Evolutionary conservation across 2,797 vertebrate genomes (phyloP).

Genomic region (Pangasius macronema): DNA sequence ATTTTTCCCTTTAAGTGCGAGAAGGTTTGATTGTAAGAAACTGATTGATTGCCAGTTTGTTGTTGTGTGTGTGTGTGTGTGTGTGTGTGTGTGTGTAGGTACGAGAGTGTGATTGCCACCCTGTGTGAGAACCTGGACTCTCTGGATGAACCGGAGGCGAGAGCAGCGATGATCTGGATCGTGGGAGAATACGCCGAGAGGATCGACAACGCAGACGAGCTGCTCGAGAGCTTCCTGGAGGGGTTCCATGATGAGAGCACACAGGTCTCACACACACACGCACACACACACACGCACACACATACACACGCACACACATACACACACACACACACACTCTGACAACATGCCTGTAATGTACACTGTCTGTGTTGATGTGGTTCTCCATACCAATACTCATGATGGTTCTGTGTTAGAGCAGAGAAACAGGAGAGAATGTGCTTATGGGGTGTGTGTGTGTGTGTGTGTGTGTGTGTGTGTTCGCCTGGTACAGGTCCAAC

Average conservation of each 20-base stretch:
- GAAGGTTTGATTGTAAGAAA: too few relatives aligned
- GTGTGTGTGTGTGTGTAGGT: not conserved
- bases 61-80: too few relatives aligned
- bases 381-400: not conserved
- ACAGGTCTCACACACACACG: conserved; percentile 74
- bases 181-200: conserved; percentile 96
- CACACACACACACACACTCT: too few relatives aligned
- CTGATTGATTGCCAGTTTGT: too few relatives aligned
- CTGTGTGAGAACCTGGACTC: conserved; percentile 97
- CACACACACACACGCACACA: not conserved
- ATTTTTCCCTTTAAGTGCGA: too few relatives aligned
- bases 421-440: not conserved
- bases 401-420: not conserved
- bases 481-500: conserved; percentile 82
- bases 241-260: conserved; percentile 99
- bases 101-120: conserved; percentile 81
- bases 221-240: conserved; percentile 96
- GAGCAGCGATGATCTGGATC: conserved; percentile 99
- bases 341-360: too few relatives aligned
- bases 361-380: not conserved
- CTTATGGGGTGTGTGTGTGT: not conserved
- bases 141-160: conserved; percentile 94
- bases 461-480: not conserved
- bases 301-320: too few relatives aligned
- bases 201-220: conserved; percentile 96